Evolutionary conservation across 2,797 vertebrate genomes (phyloP), one percentile per base, ranked within the genome.

Genomic region (Hypotaenidia okinawae): DNA sequence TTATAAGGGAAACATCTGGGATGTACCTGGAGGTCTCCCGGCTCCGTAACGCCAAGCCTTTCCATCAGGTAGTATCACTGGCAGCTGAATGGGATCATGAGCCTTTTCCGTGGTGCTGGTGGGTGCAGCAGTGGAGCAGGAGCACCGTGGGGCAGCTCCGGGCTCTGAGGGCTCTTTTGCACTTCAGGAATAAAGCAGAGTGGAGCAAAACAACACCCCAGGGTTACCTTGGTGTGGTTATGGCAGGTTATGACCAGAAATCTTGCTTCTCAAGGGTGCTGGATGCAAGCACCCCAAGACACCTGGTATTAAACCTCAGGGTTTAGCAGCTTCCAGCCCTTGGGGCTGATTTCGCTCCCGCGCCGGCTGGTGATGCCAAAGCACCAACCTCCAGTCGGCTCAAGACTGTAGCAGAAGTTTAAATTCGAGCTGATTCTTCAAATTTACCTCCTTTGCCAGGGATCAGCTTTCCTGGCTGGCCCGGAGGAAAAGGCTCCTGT

Each of bases 61-160:
- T 1, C 74, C 7, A 0, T 14, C 3, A 1, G 3, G 4, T 2
- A 14, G 51, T 55, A 19, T 12, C 39, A 6, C 7, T 1, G 1
- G 35, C 28, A 4, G 5, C 1, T n/a, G 21, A 17, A 3, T 0
- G 6, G 59, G 33, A 4, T 18, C 18, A 11, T 9, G 69, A 89
- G 32, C 57, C 43, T 69, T 58, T 39, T 37, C 55, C 55, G 2
- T 18, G 41, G 4, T 66, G 75, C 5, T 0, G 2, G 39, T 24
- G 51, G 43, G 28, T 84, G 67, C 47, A 1, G 21, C 49, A 49
- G 49, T 37, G 35, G 23, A 7, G 32, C 1, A 0, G 63, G 57
- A 72, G 54, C 41, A 15, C 24, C 16, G 1, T 0, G 1, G 54
- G 47, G 30, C 61, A 66, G n/a, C 59, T 73, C 39, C 66, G 5